Conservation (phyloP, 2,888 invertebrate species). For the Pachymerium ferrugineum region DNA sequence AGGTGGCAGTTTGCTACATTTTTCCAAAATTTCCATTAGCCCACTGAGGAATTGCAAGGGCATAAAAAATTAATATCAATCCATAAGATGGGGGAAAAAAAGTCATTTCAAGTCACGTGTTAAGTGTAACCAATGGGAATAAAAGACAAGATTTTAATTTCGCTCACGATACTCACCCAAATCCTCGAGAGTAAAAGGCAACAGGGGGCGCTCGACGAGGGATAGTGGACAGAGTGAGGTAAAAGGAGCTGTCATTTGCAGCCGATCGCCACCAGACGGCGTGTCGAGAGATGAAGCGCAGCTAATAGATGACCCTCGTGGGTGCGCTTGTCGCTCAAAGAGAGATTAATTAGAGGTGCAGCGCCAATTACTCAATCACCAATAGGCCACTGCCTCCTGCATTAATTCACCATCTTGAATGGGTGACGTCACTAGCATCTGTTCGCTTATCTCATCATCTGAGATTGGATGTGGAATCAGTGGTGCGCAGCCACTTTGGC, state of each 20-base stretch:
- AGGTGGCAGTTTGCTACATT: too few species aligned
- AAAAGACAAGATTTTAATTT: background rate
- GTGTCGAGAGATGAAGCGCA: background rate
- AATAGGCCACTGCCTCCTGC: background rate
- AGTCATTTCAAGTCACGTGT: too few species aligned
- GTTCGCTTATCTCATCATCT: background rate
- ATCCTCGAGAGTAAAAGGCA: background rate
- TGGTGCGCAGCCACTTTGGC: background rate
- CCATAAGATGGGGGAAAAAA: too few species aligned
- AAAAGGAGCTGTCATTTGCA: background rate
- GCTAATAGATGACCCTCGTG: background rate
- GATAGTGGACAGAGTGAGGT: too few species aligned
- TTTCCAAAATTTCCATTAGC: too few species aligned
- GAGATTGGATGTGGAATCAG: background rate
- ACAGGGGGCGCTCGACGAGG: background rate
- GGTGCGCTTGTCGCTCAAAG: background rate
- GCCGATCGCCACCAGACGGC: background rate
- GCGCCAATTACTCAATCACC: background rate
- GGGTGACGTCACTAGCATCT: background rate
- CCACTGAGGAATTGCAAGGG: too few species aligned
- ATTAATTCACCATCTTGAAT: background rate
- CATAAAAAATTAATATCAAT: too few species aligned
- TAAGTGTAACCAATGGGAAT: too few species aligned
- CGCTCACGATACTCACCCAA: background rate
- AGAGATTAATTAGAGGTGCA: background rate